Evolutionary conservation across 2,113 vertebrate genomes (phyloP).

Genomic region (Hippocampus barbouri): DNA sequence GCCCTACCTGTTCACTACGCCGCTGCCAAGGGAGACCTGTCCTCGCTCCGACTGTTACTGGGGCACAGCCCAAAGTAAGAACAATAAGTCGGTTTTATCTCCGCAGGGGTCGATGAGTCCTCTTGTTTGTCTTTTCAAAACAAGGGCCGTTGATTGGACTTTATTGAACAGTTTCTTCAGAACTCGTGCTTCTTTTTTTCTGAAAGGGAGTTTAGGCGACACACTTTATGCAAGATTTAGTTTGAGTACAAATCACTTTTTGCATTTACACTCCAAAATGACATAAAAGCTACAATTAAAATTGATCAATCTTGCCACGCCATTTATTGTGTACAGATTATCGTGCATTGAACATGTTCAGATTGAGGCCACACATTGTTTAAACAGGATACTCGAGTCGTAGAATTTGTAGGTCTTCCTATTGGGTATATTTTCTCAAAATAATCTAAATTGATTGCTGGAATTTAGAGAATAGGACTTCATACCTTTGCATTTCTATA

Average conservation of each 20-base stretch:
- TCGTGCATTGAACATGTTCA: neutral
- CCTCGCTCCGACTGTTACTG: constrained; percentile 84
- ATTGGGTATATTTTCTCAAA: neutral
- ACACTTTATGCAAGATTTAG: constrained; percentile 1
- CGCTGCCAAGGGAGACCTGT: constrained; percentile 94
- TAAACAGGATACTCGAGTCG: neutral
- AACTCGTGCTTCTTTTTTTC: neutral
- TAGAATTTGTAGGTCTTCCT: too few relatives aligned
- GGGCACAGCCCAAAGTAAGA: constrained; percentile 87
- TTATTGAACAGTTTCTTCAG: neutral
- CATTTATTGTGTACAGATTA: too few relatives aligned
- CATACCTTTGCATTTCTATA: too few relatives aligned
- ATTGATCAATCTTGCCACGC: neutral
- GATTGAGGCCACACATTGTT: too few relatives aligned
- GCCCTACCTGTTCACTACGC: constrained; percentile 92
- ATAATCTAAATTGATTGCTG: neutral
- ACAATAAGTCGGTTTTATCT: constrained; percentile 11
- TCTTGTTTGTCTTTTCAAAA: neutral
- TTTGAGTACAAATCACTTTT: neutral
- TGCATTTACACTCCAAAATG: too few relatives aligned
- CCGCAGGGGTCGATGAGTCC: neutral
- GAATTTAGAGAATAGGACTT: neutral
- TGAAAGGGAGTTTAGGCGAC: neutral
- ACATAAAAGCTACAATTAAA: neutral
- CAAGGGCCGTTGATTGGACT: too few relatives aligned